Evolutionary conservation across 2,888 invertebrate species (phyloP), one percentile per base, ranked within the genome.

Genomic region (Saturnia japonica): DNA sequence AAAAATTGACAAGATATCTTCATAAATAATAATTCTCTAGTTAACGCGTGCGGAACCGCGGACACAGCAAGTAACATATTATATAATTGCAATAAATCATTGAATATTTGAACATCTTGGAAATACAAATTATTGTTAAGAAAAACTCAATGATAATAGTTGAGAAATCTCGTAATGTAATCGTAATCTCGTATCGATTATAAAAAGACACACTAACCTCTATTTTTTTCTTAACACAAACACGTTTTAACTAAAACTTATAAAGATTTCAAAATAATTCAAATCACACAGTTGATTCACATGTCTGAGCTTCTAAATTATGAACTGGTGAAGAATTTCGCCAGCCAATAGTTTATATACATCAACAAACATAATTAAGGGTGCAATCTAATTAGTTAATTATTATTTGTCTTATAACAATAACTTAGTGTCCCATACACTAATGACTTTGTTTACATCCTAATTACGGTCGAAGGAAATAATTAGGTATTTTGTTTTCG

Each of bases 261-360:
- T 54, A 2, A 22, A 25, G 3, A 14, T 57, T 28, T 3, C 14
- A 1, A 12, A 28, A 57, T 57, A 57, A 51, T 51, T 51, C n/a
- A 19, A 51, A 51, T n/a, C n/a, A 51, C 51, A 51, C 51, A 1
- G 9, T 43, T 43, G 9, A 43, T 12, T 51, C 47, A 51, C 19
- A 43, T 51, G 3, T 51, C 19, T 1, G 40, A 40, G 47, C 34
- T n/a, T 47, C 34, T n/a, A 9, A 45, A 40, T n/a, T 47, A 51
- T 51, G n/a, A 69, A 69, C 64, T 69, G 69, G 51, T 69, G 34
- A 51, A 22, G 4, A 64, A 40, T 64, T 69, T 42, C n/a, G 9
- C 57, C 34, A 69, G 71, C 43, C 67, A n/a, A 11, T 42, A 34
- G 16, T 74, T 73, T 78, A 74, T 77, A 77, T 76, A 75, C 67